Conservation (phyloP, 2,888 invertebrate species). For the Clistopyga incitator region DNA sequence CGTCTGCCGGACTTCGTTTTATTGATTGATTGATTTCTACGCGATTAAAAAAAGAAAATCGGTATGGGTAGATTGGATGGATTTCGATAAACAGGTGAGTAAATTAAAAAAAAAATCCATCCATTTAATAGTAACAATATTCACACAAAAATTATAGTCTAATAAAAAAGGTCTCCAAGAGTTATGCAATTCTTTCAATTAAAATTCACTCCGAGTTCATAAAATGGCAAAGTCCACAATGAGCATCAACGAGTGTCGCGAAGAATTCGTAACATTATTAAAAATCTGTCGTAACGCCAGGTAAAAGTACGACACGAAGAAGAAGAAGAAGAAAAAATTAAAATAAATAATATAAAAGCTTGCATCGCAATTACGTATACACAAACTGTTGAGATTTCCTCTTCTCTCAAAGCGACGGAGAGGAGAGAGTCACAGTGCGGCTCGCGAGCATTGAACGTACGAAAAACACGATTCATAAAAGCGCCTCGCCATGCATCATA, state of each 20-base stretch:
- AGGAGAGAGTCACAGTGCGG: slow-evolving; percentile 26
- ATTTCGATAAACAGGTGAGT: too few relatives aligned
- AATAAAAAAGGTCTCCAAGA: too few relatives aligned
- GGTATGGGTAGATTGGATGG: too few relatives aligned
- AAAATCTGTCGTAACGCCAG: slow-evolving; percentile 10
- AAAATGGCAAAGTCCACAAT: background rate
- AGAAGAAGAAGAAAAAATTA: slow-evolving; percentile 13
- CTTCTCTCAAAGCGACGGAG: slow-evolving; percentile 14
- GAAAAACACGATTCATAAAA: slow-evolving; percentile 75
- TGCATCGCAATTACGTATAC: slow-evolving; percentile 51
- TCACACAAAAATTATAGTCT: too few relatives aligned
- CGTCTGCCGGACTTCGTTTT: too few relatives aligned
- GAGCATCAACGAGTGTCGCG: background rate
- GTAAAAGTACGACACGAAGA: slow-evolving; percentile 42
- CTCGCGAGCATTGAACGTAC: slow-evolving; percentile 68
- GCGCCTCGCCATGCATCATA: slow-evolving; percentile 75
- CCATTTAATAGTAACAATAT: too few relatives aligned
- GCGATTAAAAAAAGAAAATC: too few relatives aligned
- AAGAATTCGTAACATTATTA: slow-evolving; percentile 30
- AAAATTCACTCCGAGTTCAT: too few relatives aligned
- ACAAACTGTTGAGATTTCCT: slow-evolving; percentile 15
- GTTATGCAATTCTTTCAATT: too few relatives aligned
- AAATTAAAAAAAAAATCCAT: too few relatives aligned
- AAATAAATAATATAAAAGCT: slow-evolving; percentile 28
- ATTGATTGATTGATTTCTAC: too few relatives aligned